Evolutionary conservation across 2,888 invertebrate species (phyloP), one percentile per base, ranked within the genome.

Genomic region (Hyposoter dolosus): DNA sequence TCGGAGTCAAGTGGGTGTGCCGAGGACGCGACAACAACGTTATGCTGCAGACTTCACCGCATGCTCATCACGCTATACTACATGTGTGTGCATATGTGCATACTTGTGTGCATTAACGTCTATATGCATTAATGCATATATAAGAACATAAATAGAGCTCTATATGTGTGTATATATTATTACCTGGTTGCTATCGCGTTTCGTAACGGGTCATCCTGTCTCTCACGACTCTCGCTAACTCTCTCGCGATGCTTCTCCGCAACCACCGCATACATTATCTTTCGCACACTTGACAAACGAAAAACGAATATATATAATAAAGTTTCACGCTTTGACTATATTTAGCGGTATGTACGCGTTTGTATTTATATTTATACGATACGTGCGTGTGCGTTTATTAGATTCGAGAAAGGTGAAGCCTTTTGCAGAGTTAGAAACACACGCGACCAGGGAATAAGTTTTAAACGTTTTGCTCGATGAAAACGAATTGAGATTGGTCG

Each of bases 161-260:
- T 74, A 19, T 78, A 12, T 60, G 23, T 56, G 43, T 53, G n/a
- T 66, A 63, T 53, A 66, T 75, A 65, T 83, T 78, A 76, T 74
- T 76, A 82, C 80, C 80, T 86, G 82, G 72, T 60, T 56, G 79
- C 75, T 80, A 65, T 82, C 81, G 72, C 53, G 82, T 85, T 85
- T 85, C 85, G 85, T 79, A 85, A 85, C 71, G 85, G 85, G 80
- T 86, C 80, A 77, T 86, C 83, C 85, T 76, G 83, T 71, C 68
- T 85, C 85, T 85, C 84, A 83, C 83, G 85, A 83, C 77, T 87
- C 82, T 83, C 84, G 69, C 72, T 50, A 72, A 74, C 82, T 80
- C 82, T 87, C 71, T 79, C 87, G 86, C 87, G 86, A 75, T 63
- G 76, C 76, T 40, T 60, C 76, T 84, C 12, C 40, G 40, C 68